Evolutionary conservation across 35 echinoderm and acorn worm genomes (phyloP).

Genomic region (Apostichopus californicus): DNA sequence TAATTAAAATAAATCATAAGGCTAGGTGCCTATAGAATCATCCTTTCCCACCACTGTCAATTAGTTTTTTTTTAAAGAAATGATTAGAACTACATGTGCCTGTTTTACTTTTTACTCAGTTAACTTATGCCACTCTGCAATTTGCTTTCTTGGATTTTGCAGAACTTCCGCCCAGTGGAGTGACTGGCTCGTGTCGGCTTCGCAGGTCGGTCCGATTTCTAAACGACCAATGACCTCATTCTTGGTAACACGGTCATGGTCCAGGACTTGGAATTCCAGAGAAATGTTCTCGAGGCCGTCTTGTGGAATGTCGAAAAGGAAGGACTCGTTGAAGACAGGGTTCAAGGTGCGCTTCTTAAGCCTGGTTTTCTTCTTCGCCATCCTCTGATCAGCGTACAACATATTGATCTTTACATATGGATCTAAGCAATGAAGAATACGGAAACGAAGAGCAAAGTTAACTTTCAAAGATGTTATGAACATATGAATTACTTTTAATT

Average conservation of each 20-base stretch:
- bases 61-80: not conserved
- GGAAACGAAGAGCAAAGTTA: no score
- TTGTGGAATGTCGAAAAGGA: conserved; percentile 95
- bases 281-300: conserved; percentile 89
- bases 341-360: conserved; percentile 96
- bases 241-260: conserved; percentile 97
- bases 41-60: no score
- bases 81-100: not conserved
- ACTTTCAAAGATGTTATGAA: no score
- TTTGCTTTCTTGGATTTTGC: conserved; percentile 92
- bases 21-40: not conserved
- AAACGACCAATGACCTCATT: conserved; percentile 97
- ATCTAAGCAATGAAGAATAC: conserved; percentile 48
- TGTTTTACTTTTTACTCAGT: conserved; percentile 60
- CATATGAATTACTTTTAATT: no score
- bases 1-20: no score
- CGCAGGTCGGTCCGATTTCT: conserved; percentile 62
- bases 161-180: conserved; percentile 95
- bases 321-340: conserved; percentile 98
- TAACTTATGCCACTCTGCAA: conserved; percentile 97
- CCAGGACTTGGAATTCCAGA: conserved; percentile 94
- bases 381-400: conserved; percentile 78
- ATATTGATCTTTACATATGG: conserved; percentile 98
- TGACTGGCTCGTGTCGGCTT: conserved; percentile 55
- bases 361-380: conserved; percentile 96